phyloP scores from a whole-genome alignment of 92 coral and sea anemone genomes.

The Zoanthus sociatus region DNA sequence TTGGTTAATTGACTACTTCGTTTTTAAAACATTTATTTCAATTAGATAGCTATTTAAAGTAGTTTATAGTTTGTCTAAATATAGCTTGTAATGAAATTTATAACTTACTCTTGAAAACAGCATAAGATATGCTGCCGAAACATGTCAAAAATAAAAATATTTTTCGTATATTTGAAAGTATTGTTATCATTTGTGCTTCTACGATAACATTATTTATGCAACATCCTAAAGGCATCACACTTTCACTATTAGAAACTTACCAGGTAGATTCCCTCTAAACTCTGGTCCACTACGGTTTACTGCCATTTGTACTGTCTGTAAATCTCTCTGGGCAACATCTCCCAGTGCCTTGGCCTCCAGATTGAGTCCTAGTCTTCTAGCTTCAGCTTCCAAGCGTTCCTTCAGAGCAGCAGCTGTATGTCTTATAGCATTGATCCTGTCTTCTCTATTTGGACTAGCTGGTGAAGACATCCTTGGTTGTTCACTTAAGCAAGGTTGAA shows the following conservation, averaged over 20 bases:
- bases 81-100: too few relatives aligned
- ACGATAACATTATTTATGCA: too few relatives aligned
- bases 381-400: slow-evolving; percentile 89
- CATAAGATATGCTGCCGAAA: too few relatives aligned
- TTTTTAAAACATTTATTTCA: too few relatives aligned
- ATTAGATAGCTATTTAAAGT: too few relatives aligned
- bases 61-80: too few relatives aligned
- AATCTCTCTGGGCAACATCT: slow-evolving; percentile 43
- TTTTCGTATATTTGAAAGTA: too few relatives aligned
- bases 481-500: not conserved
- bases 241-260: slow-evolving; percentile 39
- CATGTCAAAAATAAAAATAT: too few relatives aligned
- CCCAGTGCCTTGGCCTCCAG: slow-evolving; percentile 55
- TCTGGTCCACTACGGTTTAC: slow-evolving; percentile 56
- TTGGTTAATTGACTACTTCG: too few relatives aligned
- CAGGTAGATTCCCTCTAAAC: slow-evolving; percentile 90
- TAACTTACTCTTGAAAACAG: too few relatives aligned
- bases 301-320: slow-evolving; percentile 35
- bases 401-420: slow-evolving; percentile 91
- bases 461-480: slow-evolving; percentile 31
- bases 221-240: not conserved
- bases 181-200: too few relatives aligned
- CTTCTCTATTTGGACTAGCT: slow-evolving; percentile 81
- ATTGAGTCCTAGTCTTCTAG: slow-evolving; percentile 86
- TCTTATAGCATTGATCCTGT: slow-evolving; percentile 88